Evolutionary conservation across 2,797 vertebrate genomes (phyloP), one percentile per base, ranked within the genome.

Genomic region (Hybognathus amarus): DNA sequence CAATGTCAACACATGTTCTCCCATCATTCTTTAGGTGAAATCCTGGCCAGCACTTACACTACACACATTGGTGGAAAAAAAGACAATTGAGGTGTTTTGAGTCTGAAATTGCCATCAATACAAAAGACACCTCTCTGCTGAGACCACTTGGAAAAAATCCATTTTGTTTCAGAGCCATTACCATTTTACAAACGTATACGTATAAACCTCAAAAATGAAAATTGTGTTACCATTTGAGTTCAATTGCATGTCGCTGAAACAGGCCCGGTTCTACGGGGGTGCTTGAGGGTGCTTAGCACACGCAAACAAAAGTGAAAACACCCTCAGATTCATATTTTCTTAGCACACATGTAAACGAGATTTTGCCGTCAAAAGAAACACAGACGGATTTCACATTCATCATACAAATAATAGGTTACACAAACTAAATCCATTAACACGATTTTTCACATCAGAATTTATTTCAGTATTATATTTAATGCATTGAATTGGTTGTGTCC

Each of bases 31-130:
- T 99, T 91, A 99, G 94, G 86, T 94, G 93, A 88, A 99, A 99
- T 87, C 98, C 98, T 86, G 97, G 97, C 98, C 98, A 99, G 91
- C 98, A 99, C 90, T 98, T 98, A 91, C 98, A 99, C 98, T 99
- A 89, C 42, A 86, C 86, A 91, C 88, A 79, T 54, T 90, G 69
- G 54, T 63, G 38, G 63, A 86, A 50, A 59, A 82, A 82, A 70
- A 50, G 1, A 67, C 20, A 47, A 63, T 69, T 54, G 27, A 81
- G 70, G 85, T 63, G 10, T 73, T 85, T 66, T 42, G n/a, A 61
- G 56, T 88, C 20, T 9, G 64, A 68, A 38, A 77, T 24, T 45
- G 17, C 47, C 30, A 64, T 66, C 18, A 7, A 75, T 40, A n/a
- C 36, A 70, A 71, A 54, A 13, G 3, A 54, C 30, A 50, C 2